These are phyloP conservation scores for Saturnia pavonia DNA, from an alignment of 2,888 invertebrate genomes.

Conservation along the genomic window DNA sequence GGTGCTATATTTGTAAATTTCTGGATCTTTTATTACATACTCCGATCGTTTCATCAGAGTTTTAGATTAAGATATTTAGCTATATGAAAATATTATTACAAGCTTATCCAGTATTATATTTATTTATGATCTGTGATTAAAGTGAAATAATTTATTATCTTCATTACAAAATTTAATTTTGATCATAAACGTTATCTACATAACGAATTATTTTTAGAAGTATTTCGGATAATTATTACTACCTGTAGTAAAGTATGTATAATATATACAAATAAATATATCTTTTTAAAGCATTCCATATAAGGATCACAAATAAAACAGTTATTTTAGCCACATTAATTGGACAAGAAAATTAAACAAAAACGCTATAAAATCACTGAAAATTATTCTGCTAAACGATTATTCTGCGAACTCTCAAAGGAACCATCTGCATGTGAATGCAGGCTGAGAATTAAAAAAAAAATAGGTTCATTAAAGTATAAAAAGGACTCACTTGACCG, in stretches of 20 bases:
- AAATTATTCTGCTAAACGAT: too few species aligned
- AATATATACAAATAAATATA: too few species aligned
- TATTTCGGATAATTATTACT: too few species aligned
- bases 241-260: too few species aligned
- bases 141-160: background rate
- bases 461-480: slow-evolving; percentile 44
- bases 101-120: background rate
- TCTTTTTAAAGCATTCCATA: too few species aligned
- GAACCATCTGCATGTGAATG: background rate
- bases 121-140: background rate
- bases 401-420: too few species aligned
- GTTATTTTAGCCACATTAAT: too few species aligned
- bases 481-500: slow-evolving; percentile 66
- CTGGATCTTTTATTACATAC: background rate
- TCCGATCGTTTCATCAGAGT: background rate
- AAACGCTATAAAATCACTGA: too few species aligned
- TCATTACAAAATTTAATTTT: background rate
- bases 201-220: background rate
- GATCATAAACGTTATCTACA: background rate
- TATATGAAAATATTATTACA: background rate
- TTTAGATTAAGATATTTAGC: background rate
- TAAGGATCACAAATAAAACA: too few species aligned
- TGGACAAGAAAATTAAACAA: too few species aligned
- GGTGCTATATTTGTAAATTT: background rate
- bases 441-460: slow-evolving; percentile 49